Percentiles rank a stretch among this genome's conserved stretches.
phyloP scores from a whole-genome alignment of 2,888 invertebrate genomes.

The Hirtodrosophila histrioides region DNA sequence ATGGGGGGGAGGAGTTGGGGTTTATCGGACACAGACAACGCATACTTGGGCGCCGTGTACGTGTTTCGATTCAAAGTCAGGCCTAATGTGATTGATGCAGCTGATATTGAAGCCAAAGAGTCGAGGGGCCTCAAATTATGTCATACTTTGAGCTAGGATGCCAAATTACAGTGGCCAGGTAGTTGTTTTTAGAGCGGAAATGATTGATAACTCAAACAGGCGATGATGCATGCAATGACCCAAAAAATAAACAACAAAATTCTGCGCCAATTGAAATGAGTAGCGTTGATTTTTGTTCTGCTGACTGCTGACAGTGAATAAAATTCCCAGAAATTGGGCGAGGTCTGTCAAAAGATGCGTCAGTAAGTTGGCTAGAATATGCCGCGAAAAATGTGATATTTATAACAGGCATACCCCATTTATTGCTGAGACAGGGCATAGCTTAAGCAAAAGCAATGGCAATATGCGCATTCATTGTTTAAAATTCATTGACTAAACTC shows the following conservation, averaged over 20 bases:
- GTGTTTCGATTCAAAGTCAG: conserved; percentile 58
- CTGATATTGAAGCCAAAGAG: conserved; percentile 40
- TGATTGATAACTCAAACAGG: conserved; percentile 56
- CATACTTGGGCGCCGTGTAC: conserved; percentile 41
- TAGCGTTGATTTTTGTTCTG: conserved; percentile 17
- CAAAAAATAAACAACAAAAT: conserved; percentile 17
- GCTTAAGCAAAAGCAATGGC: neutral
- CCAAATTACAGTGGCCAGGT: conserved; percentile 29
- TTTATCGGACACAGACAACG: conserved; percentile 13
- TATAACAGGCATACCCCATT: too few species aligned
- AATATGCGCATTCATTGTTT: conserved; percentile 33
- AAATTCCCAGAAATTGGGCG: conserved; percentile 29
- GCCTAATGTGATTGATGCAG: conserved; percentile 58
- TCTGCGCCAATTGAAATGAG: conserved; percentile 9
- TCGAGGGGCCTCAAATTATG: conserved; percentile 39
- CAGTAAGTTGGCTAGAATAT: neutral
- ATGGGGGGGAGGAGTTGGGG: neutral
- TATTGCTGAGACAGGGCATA: too few species aligned
- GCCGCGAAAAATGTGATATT: neutral
- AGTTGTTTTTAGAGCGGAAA: conserved; percentile 43
- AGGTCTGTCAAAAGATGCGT: conserved; percentile 19
- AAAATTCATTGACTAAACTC: conserved; percentile 61
- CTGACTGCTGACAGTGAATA: conserved; percentile 1
- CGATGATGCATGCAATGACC: conserved; percentile 37
- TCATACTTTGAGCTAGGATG: conserved; percentile 41